phyloP scores from a whole-genome alignment of 2,113 vertebrate species.

The Corydoras maculifer region DNA sequence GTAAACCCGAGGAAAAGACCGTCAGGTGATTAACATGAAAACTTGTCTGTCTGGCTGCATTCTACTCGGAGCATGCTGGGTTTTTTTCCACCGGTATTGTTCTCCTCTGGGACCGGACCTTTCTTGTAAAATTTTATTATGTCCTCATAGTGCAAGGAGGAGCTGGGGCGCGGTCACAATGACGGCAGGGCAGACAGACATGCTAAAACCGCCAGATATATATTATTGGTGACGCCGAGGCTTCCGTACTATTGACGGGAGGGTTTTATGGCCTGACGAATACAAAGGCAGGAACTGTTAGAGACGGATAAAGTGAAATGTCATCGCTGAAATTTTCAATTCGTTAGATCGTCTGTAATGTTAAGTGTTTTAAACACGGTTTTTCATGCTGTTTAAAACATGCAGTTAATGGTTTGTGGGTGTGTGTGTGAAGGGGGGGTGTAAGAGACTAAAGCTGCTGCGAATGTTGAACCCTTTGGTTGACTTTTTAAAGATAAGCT shows the following conservation, averaged over 20 bases:
- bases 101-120: slow-evolving; percentile 15
- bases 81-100: slow-evolving; percentile 8
- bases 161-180: not conserved
- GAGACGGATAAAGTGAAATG: no score
- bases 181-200: slow-evolving; percentile 26
- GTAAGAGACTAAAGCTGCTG: no score
- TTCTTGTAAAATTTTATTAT: slow-evolving; percentile 39
- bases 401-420: no score
- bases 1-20: no score
- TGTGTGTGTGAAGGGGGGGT: no score
- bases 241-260: slow-evolving; percentile 5
- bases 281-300: no score
- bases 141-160: slow-evolving; percentile 24
- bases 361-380: no score
- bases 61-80: not conserved
- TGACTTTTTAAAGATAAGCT: slow-evolving; percentile 28
- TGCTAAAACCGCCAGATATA: slow-evolving; percentile 22
- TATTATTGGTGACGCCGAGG: slow-evolving; percentile 7
- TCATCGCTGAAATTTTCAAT: no score
- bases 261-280: not conserved
- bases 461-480: no score
- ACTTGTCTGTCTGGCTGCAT: slow-evolving; percentile 7
- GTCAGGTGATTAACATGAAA: slow-evolving; percentile 31
- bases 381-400: no score
- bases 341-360: no score